Conservation (phyloP, 2,113 vertebrate species). For the Sylvicapra grimmia region DNA sequence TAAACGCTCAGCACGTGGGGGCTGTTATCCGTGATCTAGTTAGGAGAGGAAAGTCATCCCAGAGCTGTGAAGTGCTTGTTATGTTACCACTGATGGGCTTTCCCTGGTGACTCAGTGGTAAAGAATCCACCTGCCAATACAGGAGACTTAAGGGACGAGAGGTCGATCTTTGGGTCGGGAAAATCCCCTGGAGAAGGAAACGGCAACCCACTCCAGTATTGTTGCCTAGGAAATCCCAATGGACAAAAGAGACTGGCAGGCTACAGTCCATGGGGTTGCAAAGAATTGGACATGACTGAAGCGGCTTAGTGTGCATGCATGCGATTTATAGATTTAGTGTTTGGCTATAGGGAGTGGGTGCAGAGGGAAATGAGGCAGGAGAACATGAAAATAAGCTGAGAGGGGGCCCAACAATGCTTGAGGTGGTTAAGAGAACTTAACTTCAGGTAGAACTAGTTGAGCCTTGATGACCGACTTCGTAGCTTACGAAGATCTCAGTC, state of each 20-base stretch:
- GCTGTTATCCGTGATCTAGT: no score
- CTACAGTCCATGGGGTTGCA: not conserved
- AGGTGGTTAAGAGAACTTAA: not conserved
- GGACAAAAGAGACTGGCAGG: not conserved
- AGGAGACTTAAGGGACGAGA: fast-evolving
- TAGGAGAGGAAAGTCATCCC: not conserved
- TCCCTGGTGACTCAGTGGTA: not conserved
- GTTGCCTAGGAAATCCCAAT: not conserved
- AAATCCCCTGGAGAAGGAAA: not conserved
- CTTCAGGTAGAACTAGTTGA: not conserved
- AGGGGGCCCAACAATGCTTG: fast-evolving
- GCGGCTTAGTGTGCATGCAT: not conserved
- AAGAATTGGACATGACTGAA: not conserved
- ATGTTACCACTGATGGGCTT: not conserved
- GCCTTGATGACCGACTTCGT: fast-evolving
- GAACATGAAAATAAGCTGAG: not conserved
- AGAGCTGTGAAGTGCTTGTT: not conserved
- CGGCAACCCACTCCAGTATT: not conserved
- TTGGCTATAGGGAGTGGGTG: fast-evolving
- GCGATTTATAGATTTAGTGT: fast-evolving
- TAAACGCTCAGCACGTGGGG: fast-evolving
- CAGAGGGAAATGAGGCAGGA: not conserved
- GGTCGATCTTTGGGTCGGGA: not conserved
- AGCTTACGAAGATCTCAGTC: fast-evolving
- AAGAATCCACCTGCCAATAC: not conserved